phyloP scores from a whole-genome alignment of 2,113 vertebrate species.

The Oceanites oceanicus region DNA sequence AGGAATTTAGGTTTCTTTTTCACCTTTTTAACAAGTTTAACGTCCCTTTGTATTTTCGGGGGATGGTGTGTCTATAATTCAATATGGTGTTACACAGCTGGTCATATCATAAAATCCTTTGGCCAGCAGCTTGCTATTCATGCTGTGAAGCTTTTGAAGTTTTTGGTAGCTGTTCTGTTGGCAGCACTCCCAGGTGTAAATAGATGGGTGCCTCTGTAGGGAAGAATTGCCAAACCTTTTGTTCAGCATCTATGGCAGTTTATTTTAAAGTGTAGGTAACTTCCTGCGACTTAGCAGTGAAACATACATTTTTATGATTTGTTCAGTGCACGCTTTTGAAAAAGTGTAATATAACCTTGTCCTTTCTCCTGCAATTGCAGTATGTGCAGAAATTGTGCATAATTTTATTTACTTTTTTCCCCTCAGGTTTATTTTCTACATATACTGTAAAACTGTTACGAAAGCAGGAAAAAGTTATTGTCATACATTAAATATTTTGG shows the following conservation, averaged over 20 bases:
- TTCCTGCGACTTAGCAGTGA: not conserved
- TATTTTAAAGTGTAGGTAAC: not conserved
- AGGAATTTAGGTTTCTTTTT: not conserved
- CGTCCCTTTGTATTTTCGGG: not conserved
- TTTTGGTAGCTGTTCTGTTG: conserved; percentile 55
- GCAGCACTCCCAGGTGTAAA: conserved; percentile 46
- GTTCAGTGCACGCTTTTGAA: fast-evolving
- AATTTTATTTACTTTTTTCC: not conserved
- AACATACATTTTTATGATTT: not conserved
- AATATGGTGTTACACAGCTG: not conserved
- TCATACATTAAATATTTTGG: not conserved
- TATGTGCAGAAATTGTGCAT: not conserved
- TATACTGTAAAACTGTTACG: not conserved
- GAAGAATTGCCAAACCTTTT: conserved; percentile 18
- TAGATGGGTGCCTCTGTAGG: conserved; percentile 16
- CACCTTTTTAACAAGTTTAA: not conserved
- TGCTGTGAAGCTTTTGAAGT: conserved; percentile 45
- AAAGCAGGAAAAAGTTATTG: not conserved
- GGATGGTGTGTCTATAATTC: not conserved
- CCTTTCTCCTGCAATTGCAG: not conserved
- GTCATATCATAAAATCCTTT: conserved; percentile 46
- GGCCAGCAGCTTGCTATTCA: conserved; percentile 36
- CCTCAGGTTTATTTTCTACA: not conserved
- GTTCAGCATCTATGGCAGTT: not conserved
- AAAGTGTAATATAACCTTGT: not conserved